Evolutionary conservation across 2,797 vertebrate species (phyloP), one percentile per base, ranked within the genome.

Genomic region (Enteromius paludinosus): DNA sequence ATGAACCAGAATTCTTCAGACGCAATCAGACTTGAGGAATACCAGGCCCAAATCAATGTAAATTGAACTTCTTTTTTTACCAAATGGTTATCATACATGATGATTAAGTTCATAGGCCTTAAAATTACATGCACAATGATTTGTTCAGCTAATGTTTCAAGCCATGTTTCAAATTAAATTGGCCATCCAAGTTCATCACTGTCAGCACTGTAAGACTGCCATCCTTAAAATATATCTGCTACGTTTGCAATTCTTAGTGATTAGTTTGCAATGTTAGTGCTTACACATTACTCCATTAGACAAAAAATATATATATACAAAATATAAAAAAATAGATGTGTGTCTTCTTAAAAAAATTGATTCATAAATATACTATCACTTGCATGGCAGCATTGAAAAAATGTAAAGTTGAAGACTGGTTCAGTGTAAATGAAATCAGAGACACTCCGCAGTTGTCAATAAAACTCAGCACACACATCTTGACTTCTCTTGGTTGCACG

Each of bases 191-290:
- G 77, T 79, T 82, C 71, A 80, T 79, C 80, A 84, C 86, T 85
- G 82, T 89, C 86, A 85, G 73, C 83, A 62, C 62, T 74, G 62
- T 71, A 73, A 71, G 68, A 85, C 5, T 74, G 69, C 78, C 47
- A 47, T 65, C 78, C 87, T 71, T 88, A 89, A 89, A 89, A 88
- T 89, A 89, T 72, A 87, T 87, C 82, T 83, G 84, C 89, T 69
- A 82, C 64, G 61, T 70, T 81, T 85, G 86, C 84, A 82, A 28
- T 79, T 85, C 77, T 83, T n/a, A n/a, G n/a, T n/a, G n/a, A n/a
- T n/a, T n/a, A n/a, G n/a, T n/a, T n/a, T n/a, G n/a, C n/a, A n/a
- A n/a, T n/a, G n/a, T n/a, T n/a, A n/a, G n/a, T n/a, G 56, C 59
- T 66, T 64, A 79, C 66, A 45, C 20, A 38, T 74, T 65, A 74